Percentiles rank a stretch among this genome's conserved stretches.
Evolutionary conservation across 2,888 invertebrate genomes (phyloP).

Genomic region (Callosobruchus maculatus): DNA sequence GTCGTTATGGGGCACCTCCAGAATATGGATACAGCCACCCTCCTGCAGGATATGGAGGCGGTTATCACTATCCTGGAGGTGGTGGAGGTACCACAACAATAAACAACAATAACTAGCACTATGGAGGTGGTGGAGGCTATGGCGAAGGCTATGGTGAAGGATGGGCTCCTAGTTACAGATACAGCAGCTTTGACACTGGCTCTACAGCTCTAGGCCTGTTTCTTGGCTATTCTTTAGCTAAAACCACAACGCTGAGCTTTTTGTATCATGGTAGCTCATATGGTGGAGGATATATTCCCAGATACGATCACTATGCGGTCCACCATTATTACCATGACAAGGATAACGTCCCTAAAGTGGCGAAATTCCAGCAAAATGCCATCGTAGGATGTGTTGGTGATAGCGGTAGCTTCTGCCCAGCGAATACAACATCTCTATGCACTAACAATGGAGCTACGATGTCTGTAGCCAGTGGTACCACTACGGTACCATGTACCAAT

Average conservation of each 20-base stretch:
- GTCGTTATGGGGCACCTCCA: conserved; percentile 12
- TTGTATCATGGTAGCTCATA: conserved; percentile 25
- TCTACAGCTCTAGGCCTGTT: conserved; percentile 38
- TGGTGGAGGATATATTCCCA: conserved; percentile 32
- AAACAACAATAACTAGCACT: conserved; percentile 34
- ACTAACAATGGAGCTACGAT: conserved; percentile 44
- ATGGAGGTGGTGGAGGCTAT: conserved; percentile 25
- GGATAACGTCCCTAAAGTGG: conserved; percentile 33
- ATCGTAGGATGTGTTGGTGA: conserved; percentile 41
- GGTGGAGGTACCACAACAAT: conserved; percentile 26
- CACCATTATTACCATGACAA: conserved; percentile 45
- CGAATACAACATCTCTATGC: conserved; percentile 42
- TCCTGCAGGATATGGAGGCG: conserved; percentile 11
- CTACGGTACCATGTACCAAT: conserved; percentile 39
- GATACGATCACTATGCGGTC: conserved; percentile 40
- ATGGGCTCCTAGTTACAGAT: conserved; percentile 29
- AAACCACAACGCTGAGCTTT: conserved; percentile 35
- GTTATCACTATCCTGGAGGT: conserved; percentile 16
- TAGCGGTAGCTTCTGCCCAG: conserved; percentile 39
- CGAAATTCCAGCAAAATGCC: conserved; percentile 38
- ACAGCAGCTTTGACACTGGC: conserved; percentile 31
- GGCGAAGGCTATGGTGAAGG: conserved; percentile 17
- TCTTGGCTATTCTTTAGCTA: conserved; percentile 36
- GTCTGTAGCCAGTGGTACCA: conserved; percentile 40
- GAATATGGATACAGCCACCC: conserved; percentile 18